A percentile compares a stretch with the other conserved stretches of the same genome.
Conservation (phyloP, 2,888 invertebrate species). For the Trilocha varians region DNA sequence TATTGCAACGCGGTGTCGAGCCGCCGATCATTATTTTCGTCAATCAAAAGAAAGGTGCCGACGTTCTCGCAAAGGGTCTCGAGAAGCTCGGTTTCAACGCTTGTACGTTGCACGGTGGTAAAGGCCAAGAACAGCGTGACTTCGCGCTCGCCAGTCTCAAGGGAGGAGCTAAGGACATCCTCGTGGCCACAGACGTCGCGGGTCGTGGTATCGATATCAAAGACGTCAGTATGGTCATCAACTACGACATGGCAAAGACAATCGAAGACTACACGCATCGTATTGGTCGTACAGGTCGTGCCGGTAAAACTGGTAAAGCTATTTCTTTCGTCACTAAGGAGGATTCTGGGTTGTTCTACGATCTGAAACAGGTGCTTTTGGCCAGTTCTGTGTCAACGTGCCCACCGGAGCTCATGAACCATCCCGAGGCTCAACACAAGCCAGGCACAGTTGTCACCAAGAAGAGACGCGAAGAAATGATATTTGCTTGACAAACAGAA, state of each 20-base stretch:
- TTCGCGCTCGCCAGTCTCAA: slow-evolving; percentile 98
- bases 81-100: slow-evolving; percentile 98
- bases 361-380: slow-evolving; percentile 92
- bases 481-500: slow-evolving; percentile 83
- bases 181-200: slow-evolving; percentile 99
- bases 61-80: slow-evolving; percentile 95
- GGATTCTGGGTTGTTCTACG: slow-evolving; percentile 95
- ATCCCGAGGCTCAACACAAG: slow-evolving; percentile 98
- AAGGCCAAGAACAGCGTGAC: slow-evolving; percentile 99
- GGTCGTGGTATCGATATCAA: slow-evolving; percentile 99
- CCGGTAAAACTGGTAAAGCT: slow-evolving; percentile 97
- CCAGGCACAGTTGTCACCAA: slow-evolving; percentile 96
- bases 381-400: slow-evolving; percentile 94
- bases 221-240: slow-evolving; percentile 98
- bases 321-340: slow-evolving; percentile 98
- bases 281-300: slow-evolving; percentile 99
- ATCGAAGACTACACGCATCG: slow-evolving; percentile 99
- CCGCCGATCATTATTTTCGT: slow-evolving; percentile 99
- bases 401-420: slow-evolving; percentile 97
- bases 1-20: slow-evolving; percentile 89
- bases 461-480: slow-evolving; percentile 94
- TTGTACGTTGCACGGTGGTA: slow-evolving; percentile 98
- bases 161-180: slow-evolving; percentile 95
- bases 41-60: slow-evolving; percentile 99
- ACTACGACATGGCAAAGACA: slow-evolving; percentile 99